These are phyloP conservation scores for Kobus ellipsiprymnus DNA, from an alignment of 2,113 vertebrate species.

Conservation along the genomic window DNA sequence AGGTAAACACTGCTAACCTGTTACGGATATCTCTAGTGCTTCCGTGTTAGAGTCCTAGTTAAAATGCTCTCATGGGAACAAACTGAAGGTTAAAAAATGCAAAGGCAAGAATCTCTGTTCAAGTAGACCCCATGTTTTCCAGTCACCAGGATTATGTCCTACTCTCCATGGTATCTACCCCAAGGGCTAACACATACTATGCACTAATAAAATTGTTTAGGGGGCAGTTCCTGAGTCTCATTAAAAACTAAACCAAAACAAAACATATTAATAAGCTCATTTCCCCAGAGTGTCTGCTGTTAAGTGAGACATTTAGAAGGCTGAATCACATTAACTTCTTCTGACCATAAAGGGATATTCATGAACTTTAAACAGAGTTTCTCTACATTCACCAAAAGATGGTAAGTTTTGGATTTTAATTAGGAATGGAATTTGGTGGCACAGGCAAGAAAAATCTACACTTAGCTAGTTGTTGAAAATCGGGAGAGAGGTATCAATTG, in stretches of 20 bases:
- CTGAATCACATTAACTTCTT: neutral
- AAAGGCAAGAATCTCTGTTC: neutral
- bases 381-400: neutral
- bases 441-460: neutral
- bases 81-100: neutral
- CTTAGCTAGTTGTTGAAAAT: neutral
- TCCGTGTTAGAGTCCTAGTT: neutral
- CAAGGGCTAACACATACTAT: neutral
- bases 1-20: neutral
- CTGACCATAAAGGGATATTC: neutral
- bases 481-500: neutral
- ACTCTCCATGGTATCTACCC: neutral
- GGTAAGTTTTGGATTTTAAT: neutral
- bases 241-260: conserved; percentile 16
- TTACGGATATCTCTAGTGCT: neutral
- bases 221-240: neutral
- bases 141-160: neutral
- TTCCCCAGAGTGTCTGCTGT: neutral
- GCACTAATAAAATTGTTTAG: neutral
- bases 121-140: neutral
- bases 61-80: neutral
- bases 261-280: neutral
- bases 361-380: neutral
- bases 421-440: neutral
- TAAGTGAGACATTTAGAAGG: neutral